phyloP scores from a whole-genome alignment of 2,797 vertebrate species.

The Microctenopoma lineatum region DNA sequence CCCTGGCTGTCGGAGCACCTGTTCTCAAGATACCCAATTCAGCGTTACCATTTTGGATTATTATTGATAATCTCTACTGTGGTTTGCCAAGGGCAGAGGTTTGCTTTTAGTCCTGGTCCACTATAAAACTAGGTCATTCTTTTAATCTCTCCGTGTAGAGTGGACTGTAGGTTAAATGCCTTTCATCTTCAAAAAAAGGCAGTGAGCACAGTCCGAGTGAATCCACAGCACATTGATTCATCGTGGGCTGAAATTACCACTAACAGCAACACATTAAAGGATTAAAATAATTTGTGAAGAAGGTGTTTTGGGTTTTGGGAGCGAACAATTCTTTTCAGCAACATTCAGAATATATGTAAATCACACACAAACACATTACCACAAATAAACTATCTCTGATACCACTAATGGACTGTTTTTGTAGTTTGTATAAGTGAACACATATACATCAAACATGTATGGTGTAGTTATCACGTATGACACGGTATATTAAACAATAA shows the following conservation, averaged over 20 bases:
- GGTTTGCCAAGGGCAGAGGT: conserved; percentile 76
- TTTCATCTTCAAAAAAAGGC: conserved; percentile 69
- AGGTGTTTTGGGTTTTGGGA: too few species aligned
- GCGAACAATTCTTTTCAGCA: too few species aligned
- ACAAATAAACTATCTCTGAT: not conserved
- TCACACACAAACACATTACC: too few species aligned
- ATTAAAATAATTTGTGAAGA: not conserved
- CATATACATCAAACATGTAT: too few species aligned
- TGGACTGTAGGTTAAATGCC: conserved; percentile 63
- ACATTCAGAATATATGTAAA: too few species aligned
- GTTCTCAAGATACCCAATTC: conserved; percentile 70
- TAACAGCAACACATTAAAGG: not conserved
- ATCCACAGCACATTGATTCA: conserved; percentile 30
- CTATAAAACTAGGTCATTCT: conserved; percentile 76
- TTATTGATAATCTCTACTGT: conserved; percentile 79
- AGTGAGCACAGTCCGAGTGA: conserved; percentile 37
- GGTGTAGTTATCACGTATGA: too few species aligned
- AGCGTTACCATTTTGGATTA: conserved; percentile 77
- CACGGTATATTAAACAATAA: too few species aligned
- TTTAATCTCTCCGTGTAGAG: conserved; percentile 74
- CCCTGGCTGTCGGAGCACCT: conserved; percentile 59
- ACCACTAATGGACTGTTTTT: too few species aligned
- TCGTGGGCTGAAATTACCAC: conserved; percentile 6
- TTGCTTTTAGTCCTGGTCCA: conserved; percentile 76
- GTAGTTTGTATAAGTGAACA: too few species aligned